Evolutionary conservation across 37 sponge, comb jelly and placozoan species (phyloP).

Genomic region (Hormiphora californensis): DNA sequence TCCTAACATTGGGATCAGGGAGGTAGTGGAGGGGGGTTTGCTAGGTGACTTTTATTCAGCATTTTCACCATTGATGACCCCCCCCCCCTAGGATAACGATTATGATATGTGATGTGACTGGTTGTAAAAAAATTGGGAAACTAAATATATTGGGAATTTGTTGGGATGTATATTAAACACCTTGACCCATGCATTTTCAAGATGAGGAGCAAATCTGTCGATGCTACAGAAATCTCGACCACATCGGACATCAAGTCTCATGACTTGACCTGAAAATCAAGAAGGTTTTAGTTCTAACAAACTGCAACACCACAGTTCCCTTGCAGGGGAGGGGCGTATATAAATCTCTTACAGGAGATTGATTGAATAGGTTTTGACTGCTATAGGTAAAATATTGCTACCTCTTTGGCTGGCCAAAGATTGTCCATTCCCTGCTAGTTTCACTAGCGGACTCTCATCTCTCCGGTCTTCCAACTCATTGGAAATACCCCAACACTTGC

Average conservation of each 20-base stretch:
- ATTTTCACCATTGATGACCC: too few species aligned
- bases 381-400: neutral
- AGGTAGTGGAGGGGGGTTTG: neutral
- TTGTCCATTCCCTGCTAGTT: neutral
- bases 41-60: neutral
- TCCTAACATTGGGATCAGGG: neutral
- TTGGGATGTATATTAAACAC: neutral
- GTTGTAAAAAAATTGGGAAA: too few species aligned
- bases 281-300: too few species aligned
- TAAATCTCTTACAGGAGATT: neutral
- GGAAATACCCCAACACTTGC: neutral
- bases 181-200: constrained; percentile 79
- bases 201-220: constrained; percentile 85
- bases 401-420: constrained; percentile 46
- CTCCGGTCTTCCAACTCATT: constrained; percentile 21
- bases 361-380: too few species aligned
- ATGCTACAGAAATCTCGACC: constrained; percentile 65
- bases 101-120: too few species aligned
- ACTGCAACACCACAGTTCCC: too few species aligned
- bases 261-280: constrained; percentile 58
- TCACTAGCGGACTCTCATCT: neutral
- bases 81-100: too few species aligned
- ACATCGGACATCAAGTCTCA: constrained; percentile 87
- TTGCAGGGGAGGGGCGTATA: neutral
- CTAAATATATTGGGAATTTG: too few species aligned